Conservation (phyloP, 2,888 invertebrate species). For the Fissipunctia ypsillon region DNA sequence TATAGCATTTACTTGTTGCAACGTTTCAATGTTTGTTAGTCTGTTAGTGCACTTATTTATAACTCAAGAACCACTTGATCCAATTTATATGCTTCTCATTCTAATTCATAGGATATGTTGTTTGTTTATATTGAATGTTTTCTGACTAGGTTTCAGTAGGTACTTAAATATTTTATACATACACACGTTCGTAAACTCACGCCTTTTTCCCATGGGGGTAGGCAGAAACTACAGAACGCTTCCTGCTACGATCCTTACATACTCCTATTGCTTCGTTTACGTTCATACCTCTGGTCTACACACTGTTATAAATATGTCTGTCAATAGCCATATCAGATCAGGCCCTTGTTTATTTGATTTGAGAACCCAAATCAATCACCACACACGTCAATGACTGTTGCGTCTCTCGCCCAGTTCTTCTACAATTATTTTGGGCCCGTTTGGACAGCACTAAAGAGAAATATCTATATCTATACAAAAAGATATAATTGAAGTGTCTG, state of each 20-base stretch:
- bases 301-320: background rate
- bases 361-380: background rate
- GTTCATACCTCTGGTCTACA: background rate
- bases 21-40: background rate
- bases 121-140: too few species aligned
- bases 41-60: background rate
- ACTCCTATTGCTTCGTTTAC: background rate
- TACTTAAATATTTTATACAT: too few species aligned
- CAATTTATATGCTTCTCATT: background rate
- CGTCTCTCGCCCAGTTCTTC: background rate
- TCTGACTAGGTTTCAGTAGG: too few species aligned
- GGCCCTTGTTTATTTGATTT: conserved; percentile 6
- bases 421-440: background rate
- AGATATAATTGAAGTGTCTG: too few species aligned
- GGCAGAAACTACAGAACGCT: background rate
- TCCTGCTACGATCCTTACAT: background rate
- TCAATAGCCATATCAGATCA: background rate
- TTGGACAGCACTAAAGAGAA: too few species aligned
- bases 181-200: background rate
- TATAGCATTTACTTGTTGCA: background rate
- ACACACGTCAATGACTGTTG: background rate
- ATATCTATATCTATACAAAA: too few species aligned
- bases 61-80: background rate
- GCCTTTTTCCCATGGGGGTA: background rate
- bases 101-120: background rate